Conservation (phyloP, 1,140 invertebrate genomes). For the Stegodyphus dumicola region DNA sequence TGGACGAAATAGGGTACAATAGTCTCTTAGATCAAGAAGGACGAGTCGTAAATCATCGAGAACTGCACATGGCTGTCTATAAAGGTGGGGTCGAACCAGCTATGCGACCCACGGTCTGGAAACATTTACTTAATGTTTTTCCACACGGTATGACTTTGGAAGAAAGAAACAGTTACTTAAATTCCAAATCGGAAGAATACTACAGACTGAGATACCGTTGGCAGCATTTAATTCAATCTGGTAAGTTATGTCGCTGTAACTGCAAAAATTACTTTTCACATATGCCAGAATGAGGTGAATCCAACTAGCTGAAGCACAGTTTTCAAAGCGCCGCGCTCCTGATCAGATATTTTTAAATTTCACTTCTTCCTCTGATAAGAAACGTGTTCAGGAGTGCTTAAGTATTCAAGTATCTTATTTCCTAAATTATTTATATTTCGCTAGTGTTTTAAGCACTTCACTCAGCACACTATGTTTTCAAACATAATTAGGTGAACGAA, state of each 20-base stretch:
- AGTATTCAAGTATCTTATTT: too few species aligned
- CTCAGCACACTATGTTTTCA: too few species aligned
- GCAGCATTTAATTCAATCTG: constrained; percentile 71
- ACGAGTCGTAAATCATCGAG: constrained; percentile 83
- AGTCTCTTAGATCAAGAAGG: constrained; percentile 89
- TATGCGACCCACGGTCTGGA: constrained; percentile 82
- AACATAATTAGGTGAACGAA: too few species aligned
- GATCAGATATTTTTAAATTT: too few species aligned
- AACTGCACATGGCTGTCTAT: constrained; percentile 87
- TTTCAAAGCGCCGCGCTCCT: too few species aligned
- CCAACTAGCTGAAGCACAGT: too few species aligned
- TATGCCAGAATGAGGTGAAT: too few species aligned
- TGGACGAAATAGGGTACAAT: constrained; percentile 89
- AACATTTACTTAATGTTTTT: constrained; percentile 95
- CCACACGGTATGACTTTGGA: constrained; percentile 88
- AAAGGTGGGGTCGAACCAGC: constrained; percentile 70
- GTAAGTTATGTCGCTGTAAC: not conserved
- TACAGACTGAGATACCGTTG: constrained; percentile 83
- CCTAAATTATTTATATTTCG: too few species aligned
- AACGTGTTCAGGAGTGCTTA: too few species aligned
- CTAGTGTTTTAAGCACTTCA: too few species aligned
- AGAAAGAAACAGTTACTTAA: constrained; percentile 94
- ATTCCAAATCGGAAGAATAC: constrained; percentile 90
- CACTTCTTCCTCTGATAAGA: too few species aligned
- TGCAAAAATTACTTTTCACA: too few species aligned